Base-by-base conservation (phyloP, 2,888 invertebrate species). In the Lochmaea crataegi region DNA sequence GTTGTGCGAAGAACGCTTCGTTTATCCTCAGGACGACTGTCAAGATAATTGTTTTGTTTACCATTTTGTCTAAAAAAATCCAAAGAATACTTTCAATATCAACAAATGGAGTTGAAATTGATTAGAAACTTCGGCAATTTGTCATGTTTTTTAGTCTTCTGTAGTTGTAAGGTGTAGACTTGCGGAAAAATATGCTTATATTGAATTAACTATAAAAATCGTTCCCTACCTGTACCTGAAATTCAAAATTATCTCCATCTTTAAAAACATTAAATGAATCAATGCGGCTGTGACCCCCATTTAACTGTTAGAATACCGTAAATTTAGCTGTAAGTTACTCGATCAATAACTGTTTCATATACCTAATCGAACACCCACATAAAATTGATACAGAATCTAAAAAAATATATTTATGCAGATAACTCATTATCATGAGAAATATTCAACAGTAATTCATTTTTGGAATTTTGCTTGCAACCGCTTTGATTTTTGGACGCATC, bases 221-320 rank as follows among this genome's bases (percentile, higher is more conserved):
- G 84, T 85, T 85, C 82, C 84, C 84, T 83, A 83, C 79, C 84
- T 80, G 85, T 85, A 85, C 85, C 85, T 85, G 85, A 85, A 77
- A 80, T 77, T 82, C 77, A 79, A 80, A 74, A 74, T 65, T 16
- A 65, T 64, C 56, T 60, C 70, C 64, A 68, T 53, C 67, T 67
- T 66, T 51, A 38, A 65, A 68, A 14, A 58, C 58, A 42, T 64
- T 56, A 64, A 71, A 74, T 65, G 32, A 76, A 74, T 74, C 76
- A 74, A 76, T 74, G 74, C 70, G 74, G 72, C 69, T 74, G 74
- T 74, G 72, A 72, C 74, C 64, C 72, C 57, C 65, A 22, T 26
- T 63, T 58, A 65, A 53, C 32, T 32, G 16, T 67, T 63, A 72
- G 61, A 68, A 64, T 56, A 67, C 41, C 53, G 56, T 51, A 69